A percentile compares a stretch with the other conserved stretches of the same genome.
These are phyloP conservation scores for Mythimna pallens DNA, from an alignment of 2,888 invertebrate genomes.

Conservation along the genomic window DNA sequence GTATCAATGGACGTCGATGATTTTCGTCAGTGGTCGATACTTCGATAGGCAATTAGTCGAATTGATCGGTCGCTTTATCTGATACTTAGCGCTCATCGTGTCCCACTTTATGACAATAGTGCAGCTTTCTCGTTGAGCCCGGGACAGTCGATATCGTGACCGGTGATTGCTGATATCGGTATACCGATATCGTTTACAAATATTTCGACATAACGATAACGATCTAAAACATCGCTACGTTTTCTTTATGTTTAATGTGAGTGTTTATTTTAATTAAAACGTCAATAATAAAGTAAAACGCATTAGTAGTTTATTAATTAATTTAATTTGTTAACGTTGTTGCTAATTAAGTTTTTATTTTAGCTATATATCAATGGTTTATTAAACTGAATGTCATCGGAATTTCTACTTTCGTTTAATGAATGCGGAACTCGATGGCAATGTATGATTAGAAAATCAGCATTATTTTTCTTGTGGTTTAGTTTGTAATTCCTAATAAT, in stretches of 20 bases:
- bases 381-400: slow-evolving; percentile 35
- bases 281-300: slow-evolving; percentile 33
- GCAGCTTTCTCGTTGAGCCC: slow-evolving; percentile 70
- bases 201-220: slow-evolving; percentile 87
- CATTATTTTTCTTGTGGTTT: neutral
- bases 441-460: slow-evolving; percentile 4
- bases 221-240: slow-evolving; percentile 70
- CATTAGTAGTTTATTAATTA: slow-evolving; percentile 48
- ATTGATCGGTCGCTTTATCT: slow-evolving; percentile 72
- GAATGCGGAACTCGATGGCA: slow-evolving; percentile 42
- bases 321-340: slow-evolving; percentile 28
- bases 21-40: slow-evolving; percentile 55
- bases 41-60: slow-evolving; percentile 70
- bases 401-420: slow-evolving; percentile 51
- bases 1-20: slow-evolving; percentile 46
- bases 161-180: slow-evolving; percentile 77
- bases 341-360: slow-evolving; percentile 41
- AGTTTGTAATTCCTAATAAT: neutral
- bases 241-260: slow-evolving; percentile 45
- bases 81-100: slow-evolving; percentile 74
- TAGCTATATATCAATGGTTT: slow-evolving; percentile 45
- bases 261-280: slow-evolving; percentile 29
- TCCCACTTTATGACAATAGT: slow-evolving; percentile 77
- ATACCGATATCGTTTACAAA: slow-evolving; percentile 87
- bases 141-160: slow-evolving; percentile 76